Conservation (phyloP, 2,113 vertebrate genomes). For the Myiopsitta monachus region DNA sequence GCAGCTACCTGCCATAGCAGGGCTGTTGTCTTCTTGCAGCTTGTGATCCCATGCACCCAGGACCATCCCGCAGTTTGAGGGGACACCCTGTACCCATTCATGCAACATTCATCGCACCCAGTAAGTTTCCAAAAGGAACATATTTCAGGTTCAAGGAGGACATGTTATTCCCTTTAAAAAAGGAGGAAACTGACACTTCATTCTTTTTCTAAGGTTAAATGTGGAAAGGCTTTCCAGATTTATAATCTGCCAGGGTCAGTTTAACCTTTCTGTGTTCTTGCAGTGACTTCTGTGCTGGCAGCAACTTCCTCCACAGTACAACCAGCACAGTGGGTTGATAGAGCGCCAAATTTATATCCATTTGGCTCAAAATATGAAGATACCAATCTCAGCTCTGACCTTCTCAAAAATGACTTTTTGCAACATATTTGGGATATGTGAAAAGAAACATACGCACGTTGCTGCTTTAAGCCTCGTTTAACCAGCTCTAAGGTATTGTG, state of each 20-base stretch:
- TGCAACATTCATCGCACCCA: rapidly evolving
- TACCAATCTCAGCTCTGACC: not conserved
- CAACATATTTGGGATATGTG: not conserved
- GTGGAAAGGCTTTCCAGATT: not conserved
- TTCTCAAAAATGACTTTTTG: not conserved
- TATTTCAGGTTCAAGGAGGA: not conserved
- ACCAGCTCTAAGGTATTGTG: not conserved
- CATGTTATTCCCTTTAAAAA: not conserved
- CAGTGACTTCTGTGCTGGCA: not conserved
- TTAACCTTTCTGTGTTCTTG: not conserved
- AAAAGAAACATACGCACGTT: not conserved
- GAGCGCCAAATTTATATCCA: not conserved
- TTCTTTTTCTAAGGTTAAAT: not conserved
- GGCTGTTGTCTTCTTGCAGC: not conserved
- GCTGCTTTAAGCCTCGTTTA: not conserved
- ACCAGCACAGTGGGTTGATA: rapidly evolving
- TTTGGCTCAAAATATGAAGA: not conserved
- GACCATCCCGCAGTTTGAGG: rapidly evolving
- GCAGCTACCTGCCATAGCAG: not conserved
- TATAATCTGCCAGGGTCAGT: not conserved
- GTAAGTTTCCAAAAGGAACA: not conserved
- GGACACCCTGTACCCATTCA: rapidly evolving
- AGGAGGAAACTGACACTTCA: not conserved
- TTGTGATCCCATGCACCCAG: not conserved
- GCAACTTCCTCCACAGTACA: not conserved